phyloP scores from a whole-genome alignment of 2,113 vertebrate genomes.

The Thomomys bottae region DNA sequence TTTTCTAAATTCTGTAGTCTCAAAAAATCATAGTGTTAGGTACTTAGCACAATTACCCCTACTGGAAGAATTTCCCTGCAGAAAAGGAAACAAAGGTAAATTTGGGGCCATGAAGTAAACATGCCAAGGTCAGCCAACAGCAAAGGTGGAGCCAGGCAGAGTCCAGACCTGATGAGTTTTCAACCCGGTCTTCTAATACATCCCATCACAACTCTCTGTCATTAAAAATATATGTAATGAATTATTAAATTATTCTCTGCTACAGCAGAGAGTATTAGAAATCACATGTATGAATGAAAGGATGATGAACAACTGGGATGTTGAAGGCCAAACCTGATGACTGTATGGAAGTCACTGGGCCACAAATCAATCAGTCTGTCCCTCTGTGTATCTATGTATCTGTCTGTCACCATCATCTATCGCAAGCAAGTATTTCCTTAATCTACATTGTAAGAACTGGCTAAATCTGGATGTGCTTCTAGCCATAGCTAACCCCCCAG shows the following conservation, averaged over 20 bases:
- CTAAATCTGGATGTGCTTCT: background rate
- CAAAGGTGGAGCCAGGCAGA: background rate
- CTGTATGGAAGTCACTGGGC: background rate
- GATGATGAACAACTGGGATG: background rate
- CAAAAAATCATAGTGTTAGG: background rate
- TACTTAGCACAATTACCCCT: rapidly evolving
- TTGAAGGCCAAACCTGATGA: background rate
- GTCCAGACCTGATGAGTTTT: background rate
- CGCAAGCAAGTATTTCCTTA: background rate
- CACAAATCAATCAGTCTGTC: background rate
- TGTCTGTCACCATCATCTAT: background rate
- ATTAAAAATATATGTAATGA: background rate
- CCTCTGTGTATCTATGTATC: background rate
- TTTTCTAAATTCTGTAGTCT: background rate
- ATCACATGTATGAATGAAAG: background rate
- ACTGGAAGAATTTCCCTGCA: background rate
- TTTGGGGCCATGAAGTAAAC: background rate
- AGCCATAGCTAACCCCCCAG: background rate
- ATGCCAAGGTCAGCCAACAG: background rate
- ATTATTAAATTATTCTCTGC: background rate
- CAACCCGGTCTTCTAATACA: background rate
- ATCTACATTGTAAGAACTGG: background rate
- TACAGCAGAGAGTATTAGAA: background rate
- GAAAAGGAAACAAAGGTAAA: background rate
- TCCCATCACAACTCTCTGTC: background rate